Evolutionary conservation across 2,797 vertebrate genomes (phyloP).

Genomic region (Anguilla marmorata): DNA sequence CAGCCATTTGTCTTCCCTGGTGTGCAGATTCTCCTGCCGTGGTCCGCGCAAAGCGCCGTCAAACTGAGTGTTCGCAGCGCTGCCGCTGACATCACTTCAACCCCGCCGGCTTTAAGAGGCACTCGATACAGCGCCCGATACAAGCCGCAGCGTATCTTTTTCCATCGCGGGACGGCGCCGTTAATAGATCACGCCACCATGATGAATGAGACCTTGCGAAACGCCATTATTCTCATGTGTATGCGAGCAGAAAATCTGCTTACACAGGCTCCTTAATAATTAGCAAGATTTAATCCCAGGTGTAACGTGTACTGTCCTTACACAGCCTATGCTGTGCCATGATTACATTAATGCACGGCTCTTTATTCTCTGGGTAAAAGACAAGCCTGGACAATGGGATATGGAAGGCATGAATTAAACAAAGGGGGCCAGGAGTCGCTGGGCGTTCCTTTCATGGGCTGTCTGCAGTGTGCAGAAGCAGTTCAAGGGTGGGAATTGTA

Average conservation of each 20-base stretch:
- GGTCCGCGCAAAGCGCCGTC: conserved; percentile 48
- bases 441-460: conserved; percentile 8
- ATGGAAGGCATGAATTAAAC: conserved; percentile 50
- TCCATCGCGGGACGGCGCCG: conserved; percentile 37
- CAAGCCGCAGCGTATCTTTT: conserved; percentile 34
- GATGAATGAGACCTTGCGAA: conserved; percentile 55
- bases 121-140: conserved; percentile 47
- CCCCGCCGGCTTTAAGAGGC: conserved; percentile 53
- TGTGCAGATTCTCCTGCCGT: conserved; percentile 38
- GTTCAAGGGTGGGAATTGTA: neutral
- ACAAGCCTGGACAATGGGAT: conserved; percentile 12
- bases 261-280: conserved; percentile 56
- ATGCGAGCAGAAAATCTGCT: conserved; percentile 61
- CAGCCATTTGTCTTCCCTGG: conserved; percentile 46
- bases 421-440: conserved; percentile 49
- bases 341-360: conserved; percentile 54
- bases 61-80: conserved; percentile 52
- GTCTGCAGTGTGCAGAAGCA: neutral
- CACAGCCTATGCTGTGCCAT: conserved; percentile 35
- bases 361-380: neutral
- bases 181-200: conserved; percentile 50
- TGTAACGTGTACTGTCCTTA: conserved; percentile 36
- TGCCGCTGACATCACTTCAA: conserved; percentile 54
- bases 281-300: conserved; percentile 43
- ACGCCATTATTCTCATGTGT: conserved; percentile 50